Evolutionary conservation across 2,888 invertebrate genomes (phyloP).

Genomic region (Brachyptera risi): DNA sequence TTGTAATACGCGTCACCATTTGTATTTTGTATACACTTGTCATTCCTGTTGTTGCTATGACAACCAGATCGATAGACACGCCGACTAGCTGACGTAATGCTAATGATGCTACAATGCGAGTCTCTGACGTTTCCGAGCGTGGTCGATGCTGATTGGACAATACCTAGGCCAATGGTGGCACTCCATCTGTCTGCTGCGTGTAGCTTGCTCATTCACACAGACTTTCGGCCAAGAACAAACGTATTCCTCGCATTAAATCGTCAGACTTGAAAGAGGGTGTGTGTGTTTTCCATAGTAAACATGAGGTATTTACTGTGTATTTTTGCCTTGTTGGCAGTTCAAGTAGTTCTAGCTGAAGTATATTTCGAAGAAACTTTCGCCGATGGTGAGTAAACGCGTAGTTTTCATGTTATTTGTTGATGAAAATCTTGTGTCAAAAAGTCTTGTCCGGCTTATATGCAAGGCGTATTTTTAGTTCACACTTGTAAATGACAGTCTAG

Average conservation of each 20-base stretch:
- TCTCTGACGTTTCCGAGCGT: slow-evolving; percentile 32
- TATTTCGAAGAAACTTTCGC: slow-evolving; percentile 76
- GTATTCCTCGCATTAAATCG: not conserved
- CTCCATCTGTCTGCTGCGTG: slow-evolving; percentile 56
- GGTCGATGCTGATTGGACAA: slow-evolving; percentile 35
- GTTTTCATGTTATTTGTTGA: slow-evolving; percentile 18
- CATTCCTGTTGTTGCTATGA: not conserved
- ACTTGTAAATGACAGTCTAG: too few species aligned
- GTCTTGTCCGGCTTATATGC: not conserved
- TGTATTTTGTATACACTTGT: not conserved
- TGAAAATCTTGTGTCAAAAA: not conserved
- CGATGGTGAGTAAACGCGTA: slow-evolving; percentile 61
- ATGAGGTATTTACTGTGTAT: slow-evolving; percentile 45
- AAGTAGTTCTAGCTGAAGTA: slow-evolving; percentile 62
- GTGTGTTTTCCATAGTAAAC: slow-evolving; percentile 12
- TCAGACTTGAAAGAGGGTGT: not conserved
- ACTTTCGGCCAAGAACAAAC: slow-evolving; percentile 25
- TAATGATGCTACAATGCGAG: slow-evolving; percentile 23
- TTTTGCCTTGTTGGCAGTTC: slow-evolving; percentile 56
- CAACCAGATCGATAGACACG: slow-evolving; percentile 1
- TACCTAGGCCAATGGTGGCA: slow-evolving; percentile 34
- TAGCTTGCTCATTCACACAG: slow-evolving; percentile 13
- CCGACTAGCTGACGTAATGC: not conserved
- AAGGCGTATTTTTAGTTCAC: too few species aligned
- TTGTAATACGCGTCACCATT: too few species aligned